Evolutionary conservation across 2,888 invertebrate genomes (phyloP).

Genomic region (Dexiosoma caninum): DNA sequence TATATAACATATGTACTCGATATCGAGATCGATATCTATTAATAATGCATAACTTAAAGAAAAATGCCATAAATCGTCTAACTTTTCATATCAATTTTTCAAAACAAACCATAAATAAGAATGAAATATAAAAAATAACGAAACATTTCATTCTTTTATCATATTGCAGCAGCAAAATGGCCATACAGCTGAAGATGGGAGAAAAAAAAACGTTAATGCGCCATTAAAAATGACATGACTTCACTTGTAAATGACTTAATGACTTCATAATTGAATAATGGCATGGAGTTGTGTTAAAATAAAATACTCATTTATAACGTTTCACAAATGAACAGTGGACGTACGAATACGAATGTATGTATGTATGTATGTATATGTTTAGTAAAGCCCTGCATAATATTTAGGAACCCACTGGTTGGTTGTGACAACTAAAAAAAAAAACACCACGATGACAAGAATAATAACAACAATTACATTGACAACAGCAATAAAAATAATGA

Average conservation of each 20-base stretch:
- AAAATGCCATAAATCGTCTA: conserved; percentile 45
- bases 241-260: conserved; percentile 67
- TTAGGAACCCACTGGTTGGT: conserved; percentile 26
- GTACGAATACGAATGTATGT: no score
- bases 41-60: no score
- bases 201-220: conserved; percentile 47
- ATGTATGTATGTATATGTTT: no score
- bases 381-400: not conserved
- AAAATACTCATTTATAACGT: conserved; percentile 61
- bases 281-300: conserved; percentile 59
- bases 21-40: no score
- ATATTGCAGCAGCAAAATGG: conserved; percentile 18
- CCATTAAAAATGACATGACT: conserved; percentile 62
- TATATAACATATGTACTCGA: no score
- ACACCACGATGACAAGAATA: conserved; percentile 8
- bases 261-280: conserved; percentile 68
- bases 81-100: conserved; percentile 30
- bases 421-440: conserved; percentile 27
- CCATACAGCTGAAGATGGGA: not conserved
- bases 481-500: conserved; percentile 40
- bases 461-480: conserved; percentile 36
- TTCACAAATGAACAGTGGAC: conserved; percentile 13
- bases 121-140: conserved; percentile 25
- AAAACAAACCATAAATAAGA: not conserved
- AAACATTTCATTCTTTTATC: conserved; percentile 36